Conservation (phyloP, 1,140 invertebrate species). For the Pentalonia nigronervosa region DNA sequence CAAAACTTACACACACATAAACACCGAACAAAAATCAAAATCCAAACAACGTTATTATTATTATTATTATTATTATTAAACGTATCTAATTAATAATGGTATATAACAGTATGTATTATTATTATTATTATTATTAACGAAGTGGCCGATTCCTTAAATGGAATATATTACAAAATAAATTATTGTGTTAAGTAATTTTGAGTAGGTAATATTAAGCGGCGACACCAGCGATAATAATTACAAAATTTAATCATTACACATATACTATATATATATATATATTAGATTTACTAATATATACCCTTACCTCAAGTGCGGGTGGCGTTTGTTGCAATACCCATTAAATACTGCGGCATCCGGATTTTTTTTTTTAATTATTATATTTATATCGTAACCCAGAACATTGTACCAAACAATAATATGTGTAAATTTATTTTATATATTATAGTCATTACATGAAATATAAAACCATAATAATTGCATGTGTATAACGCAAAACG, state of each 20-base stretch:
- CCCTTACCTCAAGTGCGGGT: slow-evolving; percentile 50
- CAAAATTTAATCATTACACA: background rate
- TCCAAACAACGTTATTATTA: slow-evolving; percentile 48
- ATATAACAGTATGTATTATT: slow-evolving; percentile 17
- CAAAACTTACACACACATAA: slow-evolving; percentile 16
- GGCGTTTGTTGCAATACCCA: slow-evolving; percentile 18
- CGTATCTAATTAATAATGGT: slow-evolving; percentile 8
- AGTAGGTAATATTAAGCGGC: slow-evolving; percentile 14
- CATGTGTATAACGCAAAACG: background rate
- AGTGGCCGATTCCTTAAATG: background rate
- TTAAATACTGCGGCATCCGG: slow-evolving; percentile 34
- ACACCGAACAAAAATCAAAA: slow-evolving; percentile 29
- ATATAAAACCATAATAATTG: background rate
- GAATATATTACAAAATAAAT: slow-evolving; percentile 15
- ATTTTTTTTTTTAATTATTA: slow-evolving; percentile 11
- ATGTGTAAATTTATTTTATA: slow-evolving; percentile 22
- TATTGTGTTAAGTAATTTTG: slow-evolving; percentile 35
- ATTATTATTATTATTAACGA: slow-evolving; percentile 33
- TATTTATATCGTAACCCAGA: background rate
- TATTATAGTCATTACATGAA: background rate
- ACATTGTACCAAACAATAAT: background rate
- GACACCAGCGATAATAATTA: slow-evolving; percentile 26
- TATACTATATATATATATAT: slow-evolving; percentile 8
- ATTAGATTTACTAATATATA: slow-evolving; percentile 45
- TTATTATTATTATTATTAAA: slow-evolving; percentile 46